phyloP scores from a whole-genome alignment of 1,140 invertebrate genomes.

The Drosophila equinoxialis region DNA sequence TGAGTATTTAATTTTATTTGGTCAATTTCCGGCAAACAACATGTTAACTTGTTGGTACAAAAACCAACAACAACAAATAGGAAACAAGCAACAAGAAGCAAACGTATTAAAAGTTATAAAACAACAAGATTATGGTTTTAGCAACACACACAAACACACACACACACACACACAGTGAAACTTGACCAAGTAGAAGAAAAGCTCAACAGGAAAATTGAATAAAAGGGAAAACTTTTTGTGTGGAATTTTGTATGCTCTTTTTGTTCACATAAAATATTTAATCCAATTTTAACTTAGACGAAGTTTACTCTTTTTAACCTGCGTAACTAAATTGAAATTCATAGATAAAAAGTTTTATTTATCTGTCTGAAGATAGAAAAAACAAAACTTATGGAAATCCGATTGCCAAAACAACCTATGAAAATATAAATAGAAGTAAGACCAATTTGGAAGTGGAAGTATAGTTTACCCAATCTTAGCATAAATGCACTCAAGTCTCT shows the following conservation, averaged over 20 bases:
- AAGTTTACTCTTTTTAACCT: no score
- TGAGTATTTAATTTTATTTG: slow-evolving; percentile 72
- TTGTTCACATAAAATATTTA: no score
- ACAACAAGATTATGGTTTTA: slow-evolving; percentile 72
- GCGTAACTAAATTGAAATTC: no score
- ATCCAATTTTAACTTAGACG: no score
- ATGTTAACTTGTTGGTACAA: slow-evolving; percentile 53
- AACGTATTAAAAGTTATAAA: slow-evolving; percentile 77
- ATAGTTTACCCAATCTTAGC: no score
- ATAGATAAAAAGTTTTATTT: no score
- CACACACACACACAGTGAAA: slow-evolving; percentile 15
- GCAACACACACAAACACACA: slow-evolving; percentile 57
- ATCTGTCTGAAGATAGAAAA: no score
- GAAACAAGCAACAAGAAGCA: slow-evolving; percentile 35
- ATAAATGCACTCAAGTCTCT: no score
- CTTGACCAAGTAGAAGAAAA: slow-evolving; percentile 40
- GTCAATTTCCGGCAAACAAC: slow-evolving; percentile 70
- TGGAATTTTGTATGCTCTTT: background rate
- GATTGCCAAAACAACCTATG: no score
- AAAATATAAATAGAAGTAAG: no score
- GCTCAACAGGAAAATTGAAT: slow-evolving; percentile 18
- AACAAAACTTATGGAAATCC: no score
- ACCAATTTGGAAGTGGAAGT: no score
- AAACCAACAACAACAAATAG: slow-evolving; percentile 27
- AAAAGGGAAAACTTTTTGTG: background rate